Evolutionary conservation across 53 echinoderm and acorn worm genomes (phyloP).

Genomic region (Glandiceps talaboti): DNA sequence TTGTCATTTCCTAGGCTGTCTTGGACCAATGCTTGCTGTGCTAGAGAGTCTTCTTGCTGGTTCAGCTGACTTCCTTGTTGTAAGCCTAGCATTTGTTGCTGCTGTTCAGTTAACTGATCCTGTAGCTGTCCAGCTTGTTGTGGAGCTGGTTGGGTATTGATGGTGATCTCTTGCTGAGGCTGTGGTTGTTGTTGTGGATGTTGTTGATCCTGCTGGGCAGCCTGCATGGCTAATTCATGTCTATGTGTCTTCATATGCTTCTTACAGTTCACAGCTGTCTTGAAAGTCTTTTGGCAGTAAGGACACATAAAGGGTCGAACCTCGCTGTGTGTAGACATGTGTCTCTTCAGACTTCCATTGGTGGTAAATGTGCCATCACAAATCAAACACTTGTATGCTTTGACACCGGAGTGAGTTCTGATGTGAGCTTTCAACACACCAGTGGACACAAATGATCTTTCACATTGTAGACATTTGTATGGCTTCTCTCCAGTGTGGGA

Average conservation of each 20-base stretch:
- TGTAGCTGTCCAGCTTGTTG: constrained; percentile 20
- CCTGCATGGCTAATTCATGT: constrained; percentile 71
- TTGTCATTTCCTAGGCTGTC: constrained; percentile 34
- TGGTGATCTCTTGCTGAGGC: constrained; percentile 9
- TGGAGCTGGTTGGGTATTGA: constrained; percentile 21
- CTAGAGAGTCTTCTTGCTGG: constrained; percentile 3
- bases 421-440: constrained; percentile 88
- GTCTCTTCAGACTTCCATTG: constrained; percentile 92
- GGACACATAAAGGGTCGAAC: constrained; percentile 98
- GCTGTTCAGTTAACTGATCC: constrained; percentile 15
- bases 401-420: constrained; percentile 78
- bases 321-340: constrained; percentile 97
- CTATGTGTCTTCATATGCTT: constrained; percentile 99
- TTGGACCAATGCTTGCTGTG: constrained; percentile 21
- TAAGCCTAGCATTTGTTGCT: constrained; percentile 28
- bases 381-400: constrained; percentile 82
- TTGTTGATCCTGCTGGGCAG: constrained; percentile 34
- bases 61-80: constrained; percentile 17
- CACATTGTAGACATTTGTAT: constrained; percentile 67
- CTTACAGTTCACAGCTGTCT: constrained; percentile 95
- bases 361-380: constrained; percentile 82
- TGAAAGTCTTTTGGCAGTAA: constrained; percentile 98
- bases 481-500: constrained; percentile 96
- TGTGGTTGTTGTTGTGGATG: constrained; percentile 13
- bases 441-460: constrained; percentile 83